These are phyloP conservation scores for Epinotia brunnichana DNA, from an alignment of 2,888 invertebrate genomes.

Conservation along the genomic window DNA sequence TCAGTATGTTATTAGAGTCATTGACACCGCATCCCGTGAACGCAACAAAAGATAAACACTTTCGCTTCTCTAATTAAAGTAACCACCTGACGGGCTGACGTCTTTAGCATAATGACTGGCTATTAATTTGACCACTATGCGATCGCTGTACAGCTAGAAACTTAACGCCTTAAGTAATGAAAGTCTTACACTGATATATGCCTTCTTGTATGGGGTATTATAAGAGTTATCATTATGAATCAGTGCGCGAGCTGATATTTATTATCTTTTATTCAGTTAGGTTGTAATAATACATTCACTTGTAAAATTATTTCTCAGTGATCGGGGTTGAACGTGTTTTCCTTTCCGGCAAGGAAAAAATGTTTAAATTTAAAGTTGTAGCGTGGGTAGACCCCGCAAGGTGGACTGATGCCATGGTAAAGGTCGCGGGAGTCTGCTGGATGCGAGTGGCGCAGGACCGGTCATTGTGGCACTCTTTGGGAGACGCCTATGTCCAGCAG, in stretches of 20 bases:
- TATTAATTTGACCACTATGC: slow-evolving; percentile 29
- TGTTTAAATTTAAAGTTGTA: no score
- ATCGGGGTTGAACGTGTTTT: no score
- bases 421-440: no score
- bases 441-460: no score
- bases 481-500: no score
- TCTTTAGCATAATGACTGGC: slow-evolving; percentile 36
- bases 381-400: no score
- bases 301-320: no score
- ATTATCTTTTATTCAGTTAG: not conserved
- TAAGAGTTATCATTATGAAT: not conserved
- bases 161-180: not conserved
- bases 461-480: no score
- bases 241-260: not conserved
- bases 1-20: slow-evolving; percentile 15
- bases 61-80: slow-evolving; percentile 38
- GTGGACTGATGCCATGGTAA: no score
- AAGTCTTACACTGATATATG: not conserved
- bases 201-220: not conserved
- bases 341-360: no score
- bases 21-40: slow-evolving; percentile 33
- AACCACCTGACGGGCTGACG: slow-evolving; percentile 17
- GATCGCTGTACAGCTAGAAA: slow-evolving; percentile 1
- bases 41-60: slow-evolving; percentile 41
- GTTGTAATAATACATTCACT: not conserved